These are phyloP conservation scores for Parascotia fuliginaria DNA, from an alignment of 2,888 invertebrate genomes.

Conservation along the genomic window DNA sequence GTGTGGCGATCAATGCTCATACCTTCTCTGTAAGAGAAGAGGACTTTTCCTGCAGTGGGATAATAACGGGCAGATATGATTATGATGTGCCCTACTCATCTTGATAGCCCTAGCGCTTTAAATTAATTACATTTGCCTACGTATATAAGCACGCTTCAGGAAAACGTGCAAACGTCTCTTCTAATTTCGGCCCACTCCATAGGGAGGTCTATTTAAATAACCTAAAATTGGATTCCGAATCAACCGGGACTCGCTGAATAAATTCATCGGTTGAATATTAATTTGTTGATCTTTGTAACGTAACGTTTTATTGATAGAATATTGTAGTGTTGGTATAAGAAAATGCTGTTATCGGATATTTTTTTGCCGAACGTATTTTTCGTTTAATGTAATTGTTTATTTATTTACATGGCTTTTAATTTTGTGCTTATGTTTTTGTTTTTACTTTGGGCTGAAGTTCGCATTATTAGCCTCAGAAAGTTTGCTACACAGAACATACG, in stretches of 20 bases:
- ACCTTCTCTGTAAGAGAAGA: no score
- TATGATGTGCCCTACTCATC: background rate
- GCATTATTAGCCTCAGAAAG: no score
- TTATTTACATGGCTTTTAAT: no score
- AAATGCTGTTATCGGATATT: background rate
- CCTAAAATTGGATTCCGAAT: constrained; percentile 72
- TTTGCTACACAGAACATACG: no score
- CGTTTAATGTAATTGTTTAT: no score
- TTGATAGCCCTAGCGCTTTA: constrained; percentile 49
- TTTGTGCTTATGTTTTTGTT: no score
- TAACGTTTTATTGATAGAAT: constrained; percentile 34
- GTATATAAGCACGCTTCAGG: constrained; percentile 63
- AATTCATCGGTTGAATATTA: constrained; percentile 52
- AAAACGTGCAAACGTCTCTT: constrained; percentile 67
- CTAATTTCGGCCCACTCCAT: constrained; percentile 56
- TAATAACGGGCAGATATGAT: no score
- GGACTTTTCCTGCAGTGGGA: no score
- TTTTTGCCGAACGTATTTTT: background rate
- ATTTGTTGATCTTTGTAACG: constrained; percentile 49
- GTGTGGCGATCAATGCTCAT: no score
- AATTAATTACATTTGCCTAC: constrained; percentile 75
- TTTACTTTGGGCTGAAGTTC: no score
- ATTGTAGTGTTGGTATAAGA: constrained; percentile 15
- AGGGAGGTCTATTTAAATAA: constrained; percentile 67
- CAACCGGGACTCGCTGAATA: constrained; percentile 47